Evolutionary conservation across 2,888 invertebrate genomes (phyloP), one percentile per base, ranked within the genome.

Genomic region (Spialia ferax): DNA sequence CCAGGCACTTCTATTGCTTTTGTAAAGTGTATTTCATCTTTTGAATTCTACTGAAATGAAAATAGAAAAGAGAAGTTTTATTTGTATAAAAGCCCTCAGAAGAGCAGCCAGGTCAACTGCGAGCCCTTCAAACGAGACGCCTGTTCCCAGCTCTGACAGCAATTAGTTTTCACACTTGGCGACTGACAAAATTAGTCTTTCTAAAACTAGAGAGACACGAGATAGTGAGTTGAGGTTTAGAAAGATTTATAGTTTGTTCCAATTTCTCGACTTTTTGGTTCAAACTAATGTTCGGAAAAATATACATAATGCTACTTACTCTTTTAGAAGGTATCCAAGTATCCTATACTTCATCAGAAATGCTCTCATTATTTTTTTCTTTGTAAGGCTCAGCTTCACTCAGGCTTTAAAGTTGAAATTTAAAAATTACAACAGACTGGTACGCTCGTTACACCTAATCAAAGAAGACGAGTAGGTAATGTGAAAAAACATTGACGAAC

Each of bases 21-120:
- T 52, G 11, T 54, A 23, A 22, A 52, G n/a, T 52, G 23, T 13
- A 52, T 52, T 23, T 23, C n/a, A 52, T 52, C 23, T 52, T 52
- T 52, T 52, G 7, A 7, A 23, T 52, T 52, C 23, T 8, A 52
- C 73, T 76, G 71, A 70, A 72, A 76, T 70, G 68, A 69, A 69
- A 69, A 71, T 69, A 69, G 59, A 69, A 69, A 71, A 69, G 63
- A 61, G 67, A 65, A 52, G 42, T 61, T 61, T 61, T 61, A 67
- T 67, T 61, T 35, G 48, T 67, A 22, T 67, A 67, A 62, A 67
- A 48, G 62, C 62, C 50, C 67, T 68, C 11, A 68, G 62, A 68
- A 62, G 61, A 68, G 67, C 62, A 68, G 55, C 67, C 48, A 60
- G 67, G 67, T 68, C 67, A 54, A 48, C 67, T 10, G 61, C 56